Base-by-base conservation (phyloP, 2,113 vertebrate species). In the Rhizomys pruinosus region DNA sequence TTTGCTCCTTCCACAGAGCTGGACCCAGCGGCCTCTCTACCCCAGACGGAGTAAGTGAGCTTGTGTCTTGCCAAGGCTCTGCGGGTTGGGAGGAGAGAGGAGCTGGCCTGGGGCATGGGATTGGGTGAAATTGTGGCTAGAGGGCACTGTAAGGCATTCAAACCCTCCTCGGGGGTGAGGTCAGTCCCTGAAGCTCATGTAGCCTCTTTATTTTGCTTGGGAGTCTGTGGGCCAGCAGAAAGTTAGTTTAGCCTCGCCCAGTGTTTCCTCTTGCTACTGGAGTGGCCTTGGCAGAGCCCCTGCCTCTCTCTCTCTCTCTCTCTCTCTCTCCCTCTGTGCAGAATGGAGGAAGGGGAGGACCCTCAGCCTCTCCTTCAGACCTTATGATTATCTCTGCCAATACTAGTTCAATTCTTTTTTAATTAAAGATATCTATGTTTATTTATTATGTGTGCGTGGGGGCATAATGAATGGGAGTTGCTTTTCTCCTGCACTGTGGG, bases 21-120 rank as follows among this genome's bases (percentile, higher is more conserved):
- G 16, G 95, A 94, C 57, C 84, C 90, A 10, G 96, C 47, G 0
- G 90, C 92, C 0, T 20, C 34, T 2, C 78, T 0, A 1, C 25
- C 94, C 61, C 90, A 90, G 94, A 95, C 96, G 12, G 85, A 94
- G 97, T 97, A 95, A 97, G 97, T 96, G 92, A 34, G 66, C 68
- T 57, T 2, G 2, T 34, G 39, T 13, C 72, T 91, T 59, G 69
- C 42, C 66, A 79, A 25, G 16, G n/a, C 47, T 72, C 64, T 34
- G 71, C 25, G 0, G 7, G 16, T 39, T 34, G 80, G 84, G 13
- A 57, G 64, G 17, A 6, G 89, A 19, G 9, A 0, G n/a, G 47
- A 39, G 66, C 22, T 0, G 16, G 77, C 47, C 29, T 39, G 84
- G 42, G 57, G 29, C 15, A 47, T 37, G 93, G 78, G 73, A 11